These are phyloP conservation scores for Brevimyrus niger DNA, from an alignment of 2,113 vertebrate genomes.

Conservation along the genomic window DNA sequence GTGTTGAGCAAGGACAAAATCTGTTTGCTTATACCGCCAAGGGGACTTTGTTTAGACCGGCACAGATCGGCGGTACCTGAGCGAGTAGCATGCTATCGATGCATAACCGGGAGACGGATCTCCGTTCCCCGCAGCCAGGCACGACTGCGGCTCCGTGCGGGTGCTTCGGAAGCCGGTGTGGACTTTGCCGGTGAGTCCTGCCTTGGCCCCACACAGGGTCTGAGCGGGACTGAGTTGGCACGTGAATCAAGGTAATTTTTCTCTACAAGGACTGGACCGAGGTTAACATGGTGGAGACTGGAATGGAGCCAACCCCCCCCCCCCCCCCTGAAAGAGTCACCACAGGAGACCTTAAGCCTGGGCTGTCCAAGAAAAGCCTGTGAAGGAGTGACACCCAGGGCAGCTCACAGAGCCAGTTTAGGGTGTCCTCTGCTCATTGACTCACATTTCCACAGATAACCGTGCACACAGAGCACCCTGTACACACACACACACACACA, in stretches of 20 bases:
- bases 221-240: background rate
- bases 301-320: background rate
- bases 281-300: background rate
- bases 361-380: background rate
- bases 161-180: background rate
- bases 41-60: background rate
- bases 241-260: background rate
- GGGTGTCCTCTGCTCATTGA: background rate
- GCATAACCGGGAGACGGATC: background rate
- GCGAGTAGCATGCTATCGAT: background rate
- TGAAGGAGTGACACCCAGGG: background rate
- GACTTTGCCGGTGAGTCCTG: background rate
- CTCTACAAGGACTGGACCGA: background rate
- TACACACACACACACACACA: constrained; percentile 17
- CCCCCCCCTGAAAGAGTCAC: background rate
- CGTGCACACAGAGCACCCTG: background rate
- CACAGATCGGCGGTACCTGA: background rate
- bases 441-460: background rate
- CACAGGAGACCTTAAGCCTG: background rate
- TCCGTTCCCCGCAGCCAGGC: background rate
- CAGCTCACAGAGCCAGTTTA: background rate
- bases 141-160: background rate
- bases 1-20: constrained; percentile 3
- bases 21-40: background rate
- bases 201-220: background rate